Evolutionary conservation across 1,140 invertebrate species (phyloP).

Genomic region (Ostrea edulis): DNA sequence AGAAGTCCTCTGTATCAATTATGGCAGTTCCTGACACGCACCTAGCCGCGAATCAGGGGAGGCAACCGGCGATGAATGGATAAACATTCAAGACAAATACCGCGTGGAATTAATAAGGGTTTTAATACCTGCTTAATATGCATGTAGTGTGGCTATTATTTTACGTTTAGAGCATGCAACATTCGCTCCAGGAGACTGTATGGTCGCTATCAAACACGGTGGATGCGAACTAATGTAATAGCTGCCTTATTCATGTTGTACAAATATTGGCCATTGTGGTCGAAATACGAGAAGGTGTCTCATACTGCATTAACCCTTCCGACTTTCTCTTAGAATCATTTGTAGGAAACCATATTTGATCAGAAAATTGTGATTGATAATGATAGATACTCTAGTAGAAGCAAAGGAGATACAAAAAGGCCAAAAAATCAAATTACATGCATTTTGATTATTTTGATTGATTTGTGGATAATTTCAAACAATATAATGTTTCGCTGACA

Average conservation of each 20-base stretch:
- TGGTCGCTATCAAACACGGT: not conserved
- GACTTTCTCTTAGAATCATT: no score
- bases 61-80: not conserved
- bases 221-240: not conserved
- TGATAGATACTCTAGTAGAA: no score
- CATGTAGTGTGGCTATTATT: not conserved
- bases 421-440: no score
- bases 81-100: not conserved
- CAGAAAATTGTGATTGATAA: no score
- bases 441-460: no score
- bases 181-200: not conserved
- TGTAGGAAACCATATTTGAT: no score
- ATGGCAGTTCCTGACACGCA: slow-evolving; percentile 29
- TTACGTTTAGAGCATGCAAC: not conserved
- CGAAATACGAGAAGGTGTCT: no score
- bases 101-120: slow-evolving; percentile 13
- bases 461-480: no score
- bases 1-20: not conserved
- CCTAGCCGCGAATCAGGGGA: not conserved
- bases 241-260: no score
- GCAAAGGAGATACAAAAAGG: no score
- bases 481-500: not conserved
- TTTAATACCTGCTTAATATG: slow-evolving; percentile 19
- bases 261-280: no score
- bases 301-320: no score